phyloP scores from a whole-genome alignment of 2,113 vertebrate species.

The Oenanthe oenanthe region DNA sequence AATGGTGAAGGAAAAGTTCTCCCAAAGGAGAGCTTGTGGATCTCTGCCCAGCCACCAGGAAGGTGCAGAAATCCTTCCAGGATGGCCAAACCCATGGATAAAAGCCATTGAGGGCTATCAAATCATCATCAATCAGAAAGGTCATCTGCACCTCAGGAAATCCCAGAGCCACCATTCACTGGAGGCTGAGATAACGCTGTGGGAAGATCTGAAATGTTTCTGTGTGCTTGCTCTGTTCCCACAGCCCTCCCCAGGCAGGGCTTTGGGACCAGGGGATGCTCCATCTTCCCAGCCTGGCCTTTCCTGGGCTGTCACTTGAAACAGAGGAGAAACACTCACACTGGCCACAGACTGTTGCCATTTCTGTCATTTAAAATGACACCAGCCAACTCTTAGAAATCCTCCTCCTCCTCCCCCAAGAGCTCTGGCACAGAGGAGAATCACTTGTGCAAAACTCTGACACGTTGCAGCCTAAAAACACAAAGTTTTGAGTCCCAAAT shows the following conservation, averaged over 20 bases:
- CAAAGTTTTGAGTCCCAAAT: background rate
- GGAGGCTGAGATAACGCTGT: background rate
- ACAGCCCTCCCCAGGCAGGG: background rate
- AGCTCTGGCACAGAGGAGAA: background rate
- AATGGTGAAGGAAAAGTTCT: background rate
- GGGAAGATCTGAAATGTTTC: background rate
- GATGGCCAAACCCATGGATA: background rate
- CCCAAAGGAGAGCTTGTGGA: background rate
- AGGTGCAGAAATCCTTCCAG: background rate
- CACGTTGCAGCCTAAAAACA: fast-evolving
- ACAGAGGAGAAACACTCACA: background rate
- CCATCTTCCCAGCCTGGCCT: background rate
- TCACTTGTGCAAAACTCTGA: background rate
- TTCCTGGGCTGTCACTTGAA: background rate
- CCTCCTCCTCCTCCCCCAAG: background rate
- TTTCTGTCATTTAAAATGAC: background rate
- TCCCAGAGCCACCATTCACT: background rate
- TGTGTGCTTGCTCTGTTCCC: background rate
- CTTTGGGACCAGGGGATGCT: background rate
- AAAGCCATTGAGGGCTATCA: background rate
- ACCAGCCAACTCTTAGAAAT: background rate
- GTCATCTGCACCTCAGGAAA: background rate
- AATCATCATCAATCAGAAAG: background rate
- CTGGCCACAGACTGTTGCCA: background rate
- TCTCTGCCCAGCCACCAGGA: background rate